Percentiles rank a stretch among this genome's conserved stretches.
These are phyloP conservation scores for Chloroceryle aenea DNA, from an alignment of 2,113 vertebrate species.

Conservation along the genomic window DNA sequence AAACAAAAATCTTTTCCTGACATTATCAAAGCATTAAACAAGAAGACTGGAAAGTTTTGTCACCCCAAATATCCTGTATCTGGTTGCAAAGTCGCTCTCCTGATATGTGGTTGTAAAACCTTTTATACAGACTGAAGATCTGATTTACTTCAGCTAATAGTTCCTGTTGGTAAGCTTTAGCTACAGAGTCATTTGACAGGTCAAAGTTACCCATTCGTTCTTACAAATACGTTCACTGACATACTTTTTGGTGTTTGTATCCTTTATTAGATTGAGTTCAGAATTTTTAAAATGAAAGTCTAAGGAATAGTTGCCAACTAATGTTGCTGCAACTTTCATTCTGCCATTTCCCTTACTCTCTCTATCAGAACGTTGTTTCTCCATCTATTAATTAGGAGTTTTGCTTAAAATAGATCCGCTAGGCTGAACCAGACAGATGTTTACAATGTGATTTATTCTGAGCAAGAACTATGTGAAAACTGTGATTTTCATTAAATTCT, in stretches of 20 bases:
- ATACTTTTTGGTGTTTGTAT: neutral
- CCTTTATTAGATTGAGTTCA: neutral
- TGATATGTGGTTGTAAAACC: neutral
- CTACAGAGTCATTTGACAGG: neutral
- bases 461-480: neutral
- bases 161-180: neutral
- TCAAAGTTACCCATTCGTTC: neutral
- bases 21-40: neutral
- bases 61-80: neutral
- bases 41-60: neutral
- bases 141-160: neutral
- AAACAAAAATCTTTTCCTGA: neutral
- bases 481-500: neutral
- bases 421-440: neutral
- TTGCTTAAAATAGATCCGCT: neutral
- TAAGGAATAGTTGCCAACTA: neutral
- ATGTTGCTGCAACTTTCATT: neutral
- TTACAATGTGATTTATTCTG: neutral
- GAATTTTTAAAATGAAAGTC: neutral
- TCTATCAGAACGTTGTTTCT: neutral
- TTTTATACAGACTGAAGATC: neutral
- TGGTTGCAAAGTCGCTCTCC: neutral
- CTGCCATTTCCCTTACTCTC: neutral
- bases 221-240: neutral
- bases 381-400: neutral